A percentile compares a stretch with the other conserved stretches of the same genome.
Evolutionary conservation across 2,113 vertebrate genomes (phyloP).

Genomic region (Ivindomyrus marchei): DNA sequence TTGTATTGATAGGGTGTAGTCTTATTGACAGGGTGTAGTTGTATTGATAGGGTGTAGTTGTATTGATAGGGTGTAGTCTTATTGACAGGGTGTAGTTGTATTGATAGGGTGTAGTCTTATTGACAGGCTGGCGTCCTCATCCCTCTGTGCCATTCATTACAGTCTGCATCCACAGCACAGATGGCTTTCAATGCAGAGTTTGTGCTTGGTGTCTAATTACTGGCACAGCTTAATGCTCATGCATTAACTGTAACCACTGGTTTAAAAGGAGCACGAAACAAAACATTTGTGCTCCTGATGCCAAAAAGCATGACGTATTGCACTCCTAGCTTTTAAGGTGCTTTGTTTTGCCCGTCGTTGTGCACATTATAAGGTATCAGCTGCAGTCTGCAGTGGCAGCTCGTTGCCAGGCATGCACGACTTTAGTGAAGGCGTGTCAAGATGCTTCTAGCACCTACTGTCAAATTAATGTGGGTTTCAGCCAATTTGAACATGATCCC

Average conservation of each 20-base stretch:
- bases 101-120: not conserved
- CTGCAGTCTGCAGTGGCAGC: not conserved
- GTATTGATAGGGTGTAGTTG: too few species aligned
- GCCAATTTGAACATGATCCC: not conserved
- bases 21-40: too few species aligned
- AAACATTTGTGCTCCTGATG: not conserved
- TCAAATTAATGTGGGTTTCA: not conserved
- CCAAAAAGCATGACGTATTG: not conserved
- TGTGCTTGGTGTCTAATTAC: not conserved
- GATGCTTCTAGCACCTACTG: not conserved
- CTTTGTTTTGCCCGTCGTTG: not conserved
- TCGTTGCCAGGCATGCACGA: not conserved
- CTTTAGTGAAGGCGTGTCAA: not conserved
- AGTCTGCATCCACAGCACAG: not conserved
- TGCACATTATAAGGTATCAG: not conserved
- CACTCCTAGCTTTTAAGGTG: not conserved
- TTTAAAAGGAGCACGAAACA: not conserved
- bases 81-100: too few species aligned
- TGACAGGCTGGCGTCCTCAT: too few species aligned
- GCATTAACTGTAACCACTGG: not conserved
- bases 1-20: too few species aligned
- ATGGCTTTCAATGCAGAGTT: not conserved
- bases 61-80: too few species aligned
- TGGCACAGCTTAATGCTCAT: not conserved
- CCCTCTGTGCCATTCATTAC: not conserved